These are phyloP conservation scores for Julus scanicus DNA, from an alignment of 2,888 invertebrate species.

Conservation along the genomic window DNA sequence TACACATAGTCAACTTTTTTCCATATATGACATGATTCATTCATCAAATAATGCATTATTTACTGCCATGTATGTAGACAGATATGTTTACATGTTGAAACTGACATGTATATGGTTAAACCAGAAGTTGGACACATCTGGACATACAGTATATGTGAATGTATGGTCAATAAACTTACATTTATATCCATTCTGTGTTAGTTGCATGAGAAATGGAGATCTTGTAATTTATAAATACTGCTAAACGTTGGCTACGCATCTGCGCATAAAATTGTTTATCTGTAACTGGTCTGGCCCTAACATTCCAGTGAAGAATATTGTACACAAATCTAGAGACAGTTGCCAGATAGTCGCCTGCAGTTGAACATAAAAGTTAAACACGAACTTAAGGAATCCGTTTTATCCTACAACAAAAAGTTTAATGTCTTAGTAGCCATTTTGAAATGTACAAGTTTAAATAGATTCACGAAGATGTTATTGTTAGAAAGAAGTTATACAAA, in stretches of 20 bases:
- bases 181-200: no score
- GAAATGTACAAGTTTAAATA: no score
- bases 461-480: not conserved
- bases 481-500: not conserved
- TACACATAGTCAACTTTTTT: no score
- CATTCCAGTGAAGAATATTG: not conserved
- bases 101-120: no score
- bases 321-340: not conserved
- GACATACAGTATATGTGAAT: no score
- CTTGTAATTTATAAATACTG: not conserved
- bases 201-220: not conserved
- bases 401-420: no score
- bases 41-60: no score
- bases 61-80: no score
- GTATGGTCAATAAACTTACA: no score
- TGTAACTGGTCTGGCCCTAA: not conserved
- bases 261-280: not conserved
- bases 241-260: not conserved
- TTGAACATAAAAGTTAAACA: not conserved
- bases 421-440: not conserved
- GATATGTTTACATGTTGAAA: no score
- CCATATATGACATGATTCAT: no score
- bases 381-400: not conserved
- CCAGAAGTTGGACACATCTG: no score
- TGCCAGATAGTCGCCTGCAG: not conserved